Base-by-base conservation (phyloP, 1,140 invertebrate genomes). In the Orius laevigatus region DNA sequence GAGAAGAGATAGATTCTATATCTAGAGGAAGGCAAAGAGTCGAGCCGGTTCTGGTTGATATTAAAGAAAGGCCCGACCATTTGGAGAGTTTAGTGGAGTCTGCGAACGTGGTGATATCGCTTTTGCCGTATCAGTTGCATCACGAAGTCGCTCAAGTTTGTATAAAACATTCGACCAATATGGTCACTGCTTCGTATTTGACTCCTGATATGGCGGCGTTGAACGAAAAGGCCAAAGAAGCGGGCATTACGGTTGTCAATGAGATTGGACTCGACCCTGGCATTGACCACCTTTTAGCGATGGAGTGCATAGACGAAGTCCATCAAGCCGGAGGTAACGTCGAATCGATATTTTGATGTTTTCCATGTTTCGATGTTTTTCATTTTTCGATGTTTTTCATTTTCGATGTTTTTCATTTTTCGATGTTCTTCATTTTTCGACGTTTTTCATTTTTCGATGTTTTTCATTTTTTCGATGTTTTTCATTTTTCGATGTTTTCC, bases 231-330 rank as follows among this genome's bases (percentile, higher is more conserved):
- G 61, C 61, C n/a, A 53, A 59, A 0, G 53, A 60, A 36, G 59
- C 59, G 14, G 61, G 59, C 8, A 53, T 62, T 6, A 62, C 61
- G 2, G 33, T 62, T 11, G 55, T 62, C 8, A 62, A 62, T 62
- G 95, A 99, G 69, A 78, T 96, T 0, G 96, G 96, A 4, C 66
- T 99, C 5, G 96, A 99, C 64, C 96, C 96, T 1, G 95, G 94
- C 2, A 85, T 99, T 54, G 96, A 99, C 65, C 96, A 99, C 66
- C 71, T 99, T 39, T 63, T 99, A 41, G 96, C 96, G 0, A 76
- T 98, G 65, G 91, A 99, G 63, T 94, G 88, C 62, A 95, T 99
- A 54, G 90, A 98, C 61, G 81, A 94, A 57, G 76, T 77, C 63
- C 84, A 75, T 63, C 74, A 69, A 65, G 80, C 68, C 64, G 93